Base-by-base conservation (phyloP, 1,140 invertebrate species). In the Temnothorax curvispinosus region DNA sequence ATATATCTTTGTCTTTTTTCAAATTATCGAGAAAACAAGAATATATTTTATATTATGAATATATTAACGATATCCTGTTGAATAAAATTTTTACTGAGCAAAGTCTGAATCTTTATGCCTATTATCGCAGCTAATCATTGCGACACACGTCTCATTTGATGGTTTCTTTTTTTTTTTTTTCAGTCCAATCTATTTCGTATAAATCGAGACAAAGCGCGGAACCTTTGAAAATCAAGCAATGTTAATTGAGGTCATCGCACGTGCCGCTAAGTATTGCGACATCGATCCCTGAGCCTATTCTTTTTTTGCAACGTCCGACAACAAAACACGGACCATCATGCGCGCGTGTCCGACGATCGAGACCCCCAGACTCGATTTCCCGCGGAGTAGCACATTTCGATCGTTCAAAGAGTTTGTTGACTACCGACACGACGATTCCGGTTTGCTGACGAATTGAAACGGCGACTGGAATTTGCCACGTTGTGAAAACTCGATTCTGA, bases 401-500 rank as follows among this genome's bases (percentile, higher is more conserved):
- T 64, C 54, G n/a, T 15, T 52, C 41, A 27, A 27, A 32, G 27
- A 44, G 52, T 56, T 71, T 21, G 38, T 62, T 69, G 32, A 38
- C 32, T 47, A 35, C 8, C 54, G 69, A 38, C 11, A 35, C n/a
- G 9, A 75, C 41, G 44, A 84, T 81, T 81, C 65, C 78, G 78
- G 21, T 75, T 84, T 84, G 80, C 69, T 84, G 54, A 75, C 80
- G 3, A 44, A 58, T 58, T 69, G 7, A n/a, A 72, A 72, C 21
- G 9, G 50, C 21, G 11, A 65, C 1, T 58, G 80, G 44, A 84
- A 75, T 84, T 75, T 60, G 54, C n/a, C 11, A 1, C 62, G 27
- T 52, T 74, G 69, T 60, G 41, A 75, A 35, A 84, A 58, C 3
- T 0, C 32, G 18, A 72, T 82, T 74, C 54, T 44, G 18, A n/a